These are phyloP conservation scores for Eilema depressum DNA, from an alignment of 2,888 invertebrate species.

Conservation along the genomic window DNA sequence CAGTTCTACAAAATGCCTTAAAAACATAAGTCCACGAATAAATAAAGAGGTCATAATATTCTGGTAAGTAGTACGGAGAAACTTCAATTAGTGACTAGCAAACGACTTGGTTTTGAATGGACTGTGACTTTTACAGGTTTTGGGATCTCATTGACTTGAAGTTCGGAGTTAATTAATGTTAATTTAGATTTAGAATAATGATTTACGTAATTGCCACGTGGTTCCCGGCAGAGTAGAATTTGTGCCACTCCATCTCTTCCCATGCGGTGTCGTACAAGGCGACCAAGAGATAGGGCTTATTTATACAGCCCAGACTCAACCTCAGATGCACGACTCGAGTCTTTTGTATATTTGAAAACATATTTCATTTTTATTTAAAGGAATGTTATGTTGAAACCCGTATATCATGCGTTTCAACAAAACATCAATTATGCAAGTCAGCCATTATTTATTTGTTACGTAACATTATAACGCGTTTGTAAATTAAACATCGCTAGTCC, in stretches of 20 bases:
- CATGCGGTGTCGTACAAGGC: too few relatives aligned
- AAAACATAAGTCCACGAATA: slow-evolving; percentile 27
- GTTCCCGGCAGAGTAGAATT: too few relatives aligned
- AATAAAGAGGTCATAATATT: slow-evolving; percentile 33
- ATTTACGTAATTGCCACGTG: neutral
- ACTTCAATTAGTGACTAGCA: slow-evolving; percentile 57
- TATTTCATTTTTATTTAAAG: neutral
- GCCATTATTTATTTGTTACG: neutral
- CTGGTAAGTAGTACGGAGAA: slow-evolving; percentile 40
- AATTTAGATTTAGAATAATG: neutral
- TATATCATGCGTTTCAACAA: neutral
- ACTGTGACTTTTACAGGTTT: neutral
- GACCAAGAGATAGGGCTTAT: too few relatives aligned
- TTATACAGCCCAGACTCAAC: too few relatives aligned
- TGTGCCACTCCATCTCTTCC: too few relatives aligned
- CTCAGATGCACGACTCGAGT: too few relatives aligned
- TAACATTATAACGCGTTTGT: slow-evolving; percentile 1
- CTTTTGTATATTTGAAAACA: neutral
- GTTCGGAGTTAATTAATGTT: slow-evolving; percentile 2
- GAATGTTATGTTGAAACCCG: too few relatives aligned
- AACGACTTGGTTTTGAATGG: slow-evolving; percentile 1
- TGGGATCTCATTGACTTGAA: neutral
- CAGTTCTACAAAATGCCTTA: slow-evolving; percentile 29
- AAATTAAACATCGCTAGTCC: slow-evolving; percentile 36
- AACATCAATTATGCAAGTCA: slow-evolving; percentile 5